Evolutionary conservation across 2,797 vertebrate species (phyloP).

Genomic region (Tachyglossus aculeatus): DNA sequence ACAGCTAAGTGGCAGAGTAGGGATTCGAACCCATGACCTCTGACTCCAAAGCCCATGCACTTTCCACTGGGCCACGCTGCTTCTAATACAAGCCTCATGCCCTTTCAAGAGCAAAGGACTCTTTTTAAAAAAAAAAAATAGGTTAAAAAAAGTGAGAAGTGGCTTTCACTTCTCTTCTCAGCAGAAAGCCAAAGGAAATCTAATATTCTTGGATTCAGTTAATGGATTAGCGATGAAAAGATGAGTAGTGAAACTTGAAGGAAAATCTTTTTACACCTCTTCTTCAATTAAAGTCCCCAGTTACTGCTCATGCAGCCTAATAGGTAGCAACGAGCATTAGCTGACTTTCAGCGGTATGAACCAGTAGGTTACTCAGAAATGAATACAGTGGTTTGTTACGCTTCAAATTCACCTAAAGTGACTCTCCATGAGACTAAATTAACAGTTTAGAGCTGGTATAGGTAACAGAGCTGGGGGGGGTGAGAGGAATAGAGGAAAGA

Average conservation of each 20-base stretch:
- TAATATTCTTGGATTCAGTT: constrained; percentile 34
- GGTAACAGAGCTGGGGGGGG: not conserved
- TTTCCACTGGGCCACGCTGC: not conserved
- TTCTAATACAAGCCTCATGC: no score
- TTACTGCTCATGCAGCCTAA: constrained; percentile 42
- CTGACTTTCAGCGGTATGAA: constrained; percentile 29
- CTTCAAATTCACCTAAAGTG: constrained; percentile 47
- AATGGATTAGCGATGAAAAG: constrained; percentile 43
- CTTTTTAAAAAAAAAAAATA: not conserved
- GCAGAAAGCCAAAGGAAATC: constrained; percentile 34
- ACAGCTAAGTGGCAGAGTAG: no score
- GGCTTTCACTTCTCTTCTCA: constrained; percentile 4
- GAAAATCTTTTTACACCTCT: constrained; percentile 49
- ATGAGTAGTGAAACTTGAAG: constrained; percentile 36
- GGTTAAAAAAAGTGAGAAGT: constrained; percentile 8
- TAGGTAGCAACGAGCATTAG: constrained; percentile 20
- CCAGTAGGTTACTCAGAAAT: constrained; percentile 32
- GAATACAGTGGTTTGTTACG: constrained; percentile 50
- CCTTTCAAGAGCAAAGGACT: constrained; percentile 3
- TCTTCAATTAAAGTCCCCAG: constrained; percentile 36
- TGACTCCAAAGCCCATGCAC: no score
- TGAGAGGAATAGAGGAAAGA: constrained; percentile 35
- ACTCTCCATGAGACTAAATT: constrained; percentile 14
- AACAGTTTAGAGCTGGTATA: not conserved
- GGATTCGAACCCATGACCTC: no score